Conservation (phyloP, 1,140 invertebrate species). For the Trachymyrmex cornetzi region DNA sequence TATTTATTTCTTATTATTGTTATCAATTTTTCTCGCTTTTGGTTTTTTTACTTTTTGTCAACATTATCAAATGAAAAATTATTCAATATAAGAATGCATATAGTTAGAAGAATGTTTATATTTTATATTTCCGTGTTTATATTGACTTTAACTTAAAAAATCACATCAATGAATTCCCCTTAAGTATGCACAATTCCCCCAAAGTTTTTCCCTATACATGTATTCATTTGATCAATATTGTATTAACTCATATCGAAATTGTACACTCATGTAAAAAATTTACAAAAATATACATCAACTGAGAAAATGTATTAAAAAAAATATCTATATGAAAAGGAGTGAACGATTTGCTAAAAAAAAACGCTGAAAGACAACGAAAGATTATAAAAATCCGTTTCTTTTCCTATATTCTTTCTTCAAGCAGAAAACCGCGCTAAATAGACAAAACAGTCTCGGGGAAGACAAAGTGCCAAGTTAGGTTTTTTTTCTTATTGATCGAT, state of each 20-base stretch:
- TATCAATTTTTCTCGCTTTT: too few relatives aligned
- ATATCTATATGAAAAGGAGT: not conserved
- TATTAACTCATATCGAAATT: not conserved
- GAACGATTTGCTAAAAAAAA: not conserved
- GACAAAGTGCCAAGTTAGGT: slow-evolving; percentile 1
- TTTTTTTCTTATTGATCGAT: not conserved
- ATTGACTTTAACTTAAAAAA: too few relatives aligned
- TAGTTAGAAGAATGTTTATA: too few relatives aligned
- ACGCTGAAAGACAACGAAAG: not conserved
- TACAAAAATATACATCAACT: not conserved
- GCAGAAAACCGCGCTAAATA: not conserved
- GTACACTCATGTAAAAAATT: not conserved
- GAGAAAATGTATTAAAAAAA: not conserved
- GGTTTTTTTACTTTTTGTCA: too few relatives aligned
- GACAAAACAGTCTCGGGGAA: not conserved
- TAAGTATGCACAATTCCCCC: too few relatives aligned
- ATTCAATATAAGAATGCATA: too few relatives aligned
- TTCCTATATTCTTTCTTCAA: not conserved
- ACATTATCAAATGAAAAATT: too few relatives aligned
- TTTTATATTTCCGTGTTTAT: too few relatives aligned
- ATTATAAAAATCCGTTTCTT: not conserved
- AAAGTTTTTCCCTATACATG: not conserved
- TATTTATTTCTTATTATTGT: too few relatives aligned
- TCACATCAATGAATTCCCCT: too few relatives aligned
- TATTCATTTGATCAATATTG: not conserved